Base-by-base conservation (phyloP, 2,797 vertebrate species). In the Onychomys torridus region DNA sequence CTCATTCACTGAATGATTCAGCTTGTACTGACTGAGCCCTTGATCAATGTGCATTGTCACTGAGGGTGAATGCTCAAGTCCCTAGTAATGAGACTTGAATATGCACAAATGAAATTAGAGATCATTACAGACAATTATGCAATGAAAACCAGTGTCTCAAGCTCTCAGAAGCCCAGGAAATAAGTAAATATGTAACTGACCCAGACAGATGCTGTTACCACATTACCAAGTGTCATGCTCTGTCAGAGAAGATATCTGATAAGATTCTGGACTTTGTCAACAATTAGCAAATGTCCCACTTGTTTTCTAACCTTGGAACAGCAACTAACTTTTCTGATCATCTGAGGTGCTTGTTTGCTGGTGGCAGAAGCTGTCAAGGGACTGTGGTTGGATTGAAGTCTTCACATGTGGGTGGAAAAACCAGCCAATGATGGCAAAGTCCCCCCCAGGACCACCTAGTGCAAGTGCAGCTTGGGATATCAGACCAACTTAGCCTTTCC, bases 401-500 rank as follows among this genome's bases (percentile, higher is more conserved):
- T 63, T 40, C 17, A 34, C n/a, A 57, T 23, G 21, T 17, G 16
- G 63, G 43, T 23, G 46, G 4, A 82, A 89, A 96, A 96, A 52
- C 59, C n/a, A 87, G 37, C 89, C 86, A 81, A 90, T 95, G 86
- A 93, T 21, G 78, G 32, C 61, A 69, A n/a, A 91, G 57, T 59
- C 83, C 61, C 46, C 46, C 90, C 84, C n/a, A 89, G 40, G 77
- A 81, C 61, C 32, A 40, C 77, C 78, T 10, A 27, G 27, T n/a
- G 40, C 52, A 84, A 71, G 71, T 32, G 34, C 71, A 96, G 65
- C 49, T 55, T 85, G 77, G 90, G 37, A 69, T 63, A 85, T 89
- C 92, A 93, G 67, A 96, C 59, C 65, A 86, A 37, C 79, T 95
- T 95, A 93, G 63, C 73, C 32, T 75, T 97, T 95, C 89, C 40